A percentile compares a stretch with the other conserved stretches of the same genome.
These are phyloP conservation scores for Drosophila ficusphila DNA, from an alignment of 1,140 invertebrate genomes.

Conservation along the genomic window DNA sequence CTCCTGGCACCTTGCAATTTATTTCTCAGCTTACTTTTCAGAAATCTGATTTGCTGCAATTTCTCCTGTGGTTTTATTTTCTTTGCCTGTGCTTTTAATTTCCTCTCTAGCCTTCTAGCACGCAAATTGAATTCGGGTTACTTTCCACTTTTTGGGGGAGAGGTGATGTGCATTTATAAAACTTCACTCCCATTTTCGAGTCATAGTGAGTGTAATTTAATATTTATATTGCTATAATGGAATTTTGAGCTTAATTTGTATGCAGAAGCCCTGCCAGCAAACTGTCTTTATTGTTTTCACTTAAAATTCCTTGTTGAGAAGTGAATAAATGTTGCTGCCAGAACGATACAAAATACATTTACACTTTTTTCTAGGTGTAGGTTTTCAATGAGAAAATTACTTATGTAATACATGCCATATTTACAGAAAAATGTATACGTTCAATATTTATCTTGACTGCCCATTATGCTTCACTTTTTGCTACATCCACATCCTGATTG, in stretches of 20 bases:
- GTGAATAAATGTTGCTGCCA: background rate
- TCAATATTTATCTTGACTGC: constrained; percentile 18
- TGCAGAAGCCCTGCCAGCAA: constrained; percentile 7
- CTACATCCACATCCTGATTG: background rate
- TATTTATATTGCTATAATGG: constrained; percentile 24
- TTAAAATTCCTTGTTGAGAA: background rate
- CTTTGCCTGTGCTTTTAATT: constrained; percentile 2
- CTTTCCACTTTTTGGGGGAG: background rate
- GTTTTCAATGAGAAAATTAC: background rate
- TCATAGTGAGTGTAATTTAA: constrained; percentile 18
- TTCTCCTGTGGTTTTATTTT: background rate
- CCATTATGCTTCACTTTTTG: constrained; percentile 40
- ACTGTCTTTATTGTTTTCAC: constrained; percentile 4
- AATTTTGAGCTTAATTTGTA: constrained; percentile 37
- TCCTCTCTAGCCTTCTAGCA: constrained; percentile 2
- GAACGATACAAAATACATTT: too few relatives aligned
- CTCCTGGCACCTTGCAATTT: background rate
- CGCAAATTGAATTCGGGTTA: constrained; percentile 21
- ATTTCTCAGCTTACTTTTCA: background rate
- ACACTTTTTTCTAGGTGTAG: too few relatives aligned
- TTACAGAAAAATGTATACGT: constrained; percentile 29
- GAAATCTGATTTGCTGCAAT: constrained; percentile 15
- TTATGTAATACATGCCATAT: background rate
- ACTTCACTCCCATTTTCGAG: constrained; percentile 4
- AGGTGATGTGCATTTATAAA: constrained; percentile 5